Base-by-base conservation (phyloP, 2,113 vertebrate species). In the Spermophilus dauricus region DNA sequence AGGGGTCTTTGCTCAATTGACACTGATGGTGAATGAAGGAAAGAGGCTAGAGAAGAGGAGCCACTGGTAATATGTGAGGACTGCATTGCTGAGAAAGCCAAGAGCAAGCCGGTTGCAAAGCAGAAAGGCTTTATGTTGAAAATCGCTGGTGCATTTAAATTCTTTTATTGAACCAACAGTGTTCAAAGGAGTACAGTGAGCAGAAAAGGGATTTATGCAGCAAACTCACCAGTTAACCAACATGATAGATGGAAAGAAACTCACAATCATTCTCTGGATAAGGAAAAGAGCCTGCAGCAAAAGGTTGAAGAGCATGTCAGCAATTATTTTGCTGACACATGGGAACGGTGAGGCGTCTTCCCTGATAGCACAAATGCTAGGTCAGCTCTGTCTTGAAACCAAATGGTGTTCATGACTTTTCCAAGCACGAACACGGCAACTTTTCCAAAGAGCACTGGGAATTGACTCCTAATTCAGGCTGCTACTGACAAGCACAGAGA, bases 61-160 rank as follows among this genome's bases (percentile, higher is more conserved):
- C 48, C 48, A 51, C 48, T 2, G 0, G 5, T 51, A 51, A 51
- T 51, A 51, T 51, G 48, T 51, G 10, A 51, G 48, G 48, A 51
- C 48, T 3, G 48, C 48, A 51, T 99, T 2, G 99, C 99, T 99
- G 97, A 99, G 99, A 99, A 99, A 37, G 99, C 99, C 99, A 99
- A 98, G 0, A 99, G 99, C 91, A 99, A 98, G 96, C 99, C 99
- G 0, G 99, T 13, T 87, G 99, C 99, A 0, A 99, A 99, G 98
- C 99, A 99, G 98, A 99, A 99, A 18, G 99, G 99, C 99, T 99
- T 98, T 99, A 99, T 0, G 99, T 99, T 58, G 99, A 99, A 90
- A 99, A 98, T n/a, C 99, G 99, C 83, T 99, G 99, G 97, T 99
- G 99, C 99, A 99, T 99, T 95, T 69, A 30, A 69, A 34, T 69